phyloP scores from a whole-genome alignment of 2,113 vertebrate species.

The Platysteira castanea region DNA sequence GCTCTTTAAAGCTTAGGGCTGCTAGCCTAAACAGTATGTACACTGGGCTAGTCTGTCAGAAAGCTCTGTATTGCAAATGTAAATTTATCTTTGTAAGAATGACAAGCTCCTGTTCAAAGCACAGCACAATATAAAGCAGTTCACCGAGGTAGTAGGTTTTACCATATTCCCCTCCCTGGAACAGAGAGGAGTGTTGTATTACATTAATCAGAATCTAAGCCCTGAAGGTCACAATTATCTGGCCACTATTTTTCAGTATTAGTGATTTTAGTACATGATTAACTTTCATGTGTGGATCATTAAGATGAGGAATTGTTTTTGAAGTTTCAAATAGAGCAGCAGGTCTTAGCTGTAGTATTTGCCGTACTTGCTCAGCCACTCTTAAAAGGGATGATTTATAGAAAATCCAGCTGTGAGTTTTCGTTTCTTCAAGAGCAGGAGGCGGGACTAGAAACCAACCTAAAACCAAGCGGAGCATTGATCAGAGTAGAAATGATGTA shows the following conservation, averaged over 20 bases:
- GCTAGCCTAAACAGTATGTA: not conserved
- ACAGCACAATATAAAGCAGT: not conserved
- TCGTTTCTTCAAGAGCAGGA: constrained; percentile 71
- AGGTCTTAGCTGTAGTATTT: constrained; percentile 62
- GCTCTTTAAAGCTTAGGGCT: not conserved
- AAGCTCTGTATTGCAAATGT: not conserved
- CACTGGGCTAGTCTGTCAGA: not conserved
- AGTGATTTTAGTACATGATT: constrained; percentile 54
- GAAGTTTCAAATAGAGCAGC: constrained; percentile 59
- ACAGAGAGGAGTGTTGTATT: constrained; percentile 39
- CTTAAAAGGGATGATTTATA: constrained; percentile 71
- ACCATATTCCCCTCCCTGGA: not conserved
- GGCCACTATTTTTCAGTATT: constrained; percentile 57
- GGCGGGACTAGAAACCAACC: constrained; percentile 72
- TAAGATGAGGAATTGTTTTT: constrained; percentile 53
- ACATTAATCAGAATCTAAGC: constrained; percentile 31
- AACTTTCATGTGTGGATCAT: constrained; percentile 43
- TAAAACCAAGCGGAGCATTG: constrained; percentile 73
- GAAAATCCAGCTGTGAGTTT: constrained; percentile 81
- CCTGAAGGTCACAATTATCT: constrained; percentile 61
- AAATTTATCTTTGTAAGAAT: not conserved
- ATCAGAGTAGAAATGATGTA: constrained; percentile 74
- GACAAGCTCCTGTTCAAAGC: not conserved
- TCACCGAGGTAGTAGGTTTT: not conserved
- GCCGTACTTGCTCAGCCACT: constrained; percentile 57